Evolutionary conservation across 2,113 vertebrate species (phyloP), one percentile per base, ranked within the genome.

Genomic region (Rattus norvegicus): DNA sequence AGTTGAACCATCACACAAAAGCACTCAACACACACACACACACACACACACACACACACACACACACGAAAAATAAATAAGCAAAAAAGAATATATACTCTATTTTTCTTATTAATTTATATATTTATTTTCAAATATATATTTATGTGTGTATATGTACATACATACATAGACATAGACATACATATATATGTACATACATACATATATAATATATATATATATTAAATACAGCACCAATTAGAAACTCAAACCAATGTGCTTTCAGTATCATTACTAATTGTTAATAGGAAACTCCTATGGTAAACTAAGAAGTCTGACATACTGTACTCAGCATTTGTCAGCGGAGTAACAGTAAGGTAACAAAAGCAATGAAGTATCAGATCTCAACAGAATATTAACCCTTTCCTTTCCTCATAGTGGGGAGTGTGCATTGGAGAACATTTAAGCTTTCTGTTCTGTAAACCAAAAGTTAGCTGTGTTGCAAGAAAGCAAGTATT

Each of bases 161-260:
- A 43, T 43, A 43, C 30, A n/a, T 1, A 28, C 39, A 63, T 16
- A 63, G 7, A 63, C 56, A 59, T 14, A 59, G 14, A 43, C 43
- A 43, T 4, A 43, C 43, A 59, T 17, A 59, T 43, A 43, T 43
- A 19, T 39, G 39, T 73, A 11, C 28, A 28, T 28, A 9, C 28
- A 65, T 65, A 22, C 43, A 47, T 43, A 43, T 73, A 39, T 39
- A 20, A 43, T 73, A 39, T 39, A 20, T 1, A 75, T 28, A 22
- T 59, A 16, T 14, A 39, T 39, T 20, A 39, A 39, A 61, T 39
- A 61, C 2, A 43, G 1, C 6, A 43, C 43, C 1, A 79, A 17
- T 79, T 75, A 65, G n/a, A 95, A 94, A 90, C 28, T 52, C 72
- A 92, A 94, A 85, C 56, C 24, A 87, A 90, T 92, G 39, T 91